These are phyloP conservation scores for Yasuhikotakia modesta DNA, from an alignment of 2,797 vertebrate species.

Conservation along the genomic window DNA sequence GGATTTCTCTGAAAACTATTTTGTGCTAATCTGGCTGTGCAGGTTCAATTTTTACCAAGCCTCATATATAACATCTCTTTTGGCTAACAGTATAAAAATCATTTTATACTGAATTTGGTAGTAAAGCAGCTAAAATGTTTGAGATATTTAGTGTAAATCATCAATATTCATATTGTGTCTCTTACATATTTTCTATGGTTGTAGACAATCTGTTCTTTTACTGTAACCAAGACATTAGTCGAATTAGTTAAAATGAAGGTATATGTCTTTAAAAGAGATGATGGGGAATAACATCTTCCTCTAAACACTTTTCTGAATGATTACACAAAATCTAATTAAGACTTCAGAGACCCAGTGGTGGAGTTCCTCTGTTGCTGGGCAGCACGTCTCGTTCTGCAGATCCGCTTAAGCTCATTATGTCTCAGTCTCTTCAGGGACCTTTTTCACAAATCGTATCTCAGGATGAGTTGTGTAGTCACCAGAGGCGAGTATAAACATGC, in stretches of 20 bases:
- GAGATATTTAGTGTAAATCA: not conserved
- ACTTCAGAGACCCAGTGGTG: conserved; percentile 2
- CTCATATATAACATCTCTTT: conserved; percentile 1
- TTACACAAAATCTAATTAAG: conserved; percentile 44
- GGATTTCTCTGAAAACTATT: conserved; percentile 7
- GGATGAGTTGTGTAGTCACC: conserved; percentile 30
- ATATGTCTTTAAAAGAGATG: not conserved
- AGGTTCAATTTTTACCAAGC: not conserved
- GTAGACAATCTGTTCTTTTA: not conserved
- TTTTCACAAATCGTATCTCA: conserved; percentile 14
- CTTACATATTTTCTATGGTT: no score
- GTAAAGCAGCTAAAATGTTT: not conserved
- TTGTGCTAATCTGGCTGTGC: not conserved
- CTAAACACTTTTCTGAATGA: conserved; percentile 18
- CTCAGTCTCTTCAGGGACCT: conserved; percentile 23
- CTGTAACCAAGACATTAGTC: not conserved
- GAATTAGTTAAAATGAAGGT: not conserved
- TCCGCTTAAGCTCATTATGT: conserved; percentile 41
- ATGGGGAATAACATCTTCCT: not conserved
- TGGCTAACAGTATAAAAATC: conserved; percentile 7
- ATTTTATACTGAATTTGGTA: not conserved
- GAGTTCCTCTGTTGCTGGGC: conserved; percentile 34
- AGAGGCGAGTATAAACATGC: conserved; percentile 1
- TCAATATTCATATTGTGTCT: no score
- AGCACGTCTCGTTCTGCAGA: conserved; percentile 16